phyloP scores from a whole-genome alignment of 2,797 vertebrate genomes.

The Champsocephalus gunnari region DNA sequence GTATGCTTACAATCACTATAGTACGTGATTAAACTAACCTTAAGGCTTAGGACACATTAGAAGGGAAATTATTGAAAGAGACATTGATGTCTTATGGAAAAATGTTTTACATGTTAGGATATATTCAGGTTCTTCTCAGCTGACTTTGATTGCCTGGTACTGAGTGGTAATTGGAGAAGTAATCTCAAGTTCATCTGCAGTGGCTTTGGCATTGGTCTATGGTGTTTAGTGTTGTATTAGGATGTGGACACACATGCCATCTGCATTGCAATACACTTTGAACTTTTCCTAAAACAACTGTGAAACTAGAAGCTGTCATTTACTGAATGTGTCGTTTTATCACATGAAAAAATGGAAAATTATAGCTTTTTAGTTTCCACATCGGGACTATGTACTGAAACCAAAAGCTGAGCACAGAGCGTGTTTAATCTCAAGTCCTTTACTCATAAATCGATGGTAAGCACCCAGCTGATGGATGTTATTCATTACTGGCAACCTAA shows the following conservation, averaged over 20 bases:
- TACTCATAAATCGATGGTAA: neutral
- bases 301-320: neutral
- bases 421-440: neutral
- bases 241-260: neutral
- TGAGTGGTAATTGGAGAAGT: neutral
- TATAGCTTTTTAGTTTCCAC: no score
- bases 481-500: neutral
- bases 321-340: neutral
- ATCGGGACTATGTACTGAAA: no score
- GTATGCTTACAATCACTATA: constrained; percentile 11
- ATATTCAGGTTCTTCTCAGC: neutral
- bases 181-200: neutral
- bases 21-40: constrained; percentile 20
- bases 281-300: neutral
- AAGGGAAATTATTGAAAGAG: constrained; percentile 10
- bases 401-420: neutral
- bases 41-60: constrained; percentile 6
- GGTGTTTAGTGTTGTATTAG: neutral
- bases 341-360: neutral
- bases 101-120: neutral
- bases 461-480: neutral
- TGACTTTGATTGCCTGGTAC: neutral
- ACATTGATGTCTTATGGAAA: neutral
- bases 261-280: neutral
- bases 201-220: neutral